Conservation (phyloP, 2,113 vertebrate species). For the Melanotaenia duboulayi region DNA sequence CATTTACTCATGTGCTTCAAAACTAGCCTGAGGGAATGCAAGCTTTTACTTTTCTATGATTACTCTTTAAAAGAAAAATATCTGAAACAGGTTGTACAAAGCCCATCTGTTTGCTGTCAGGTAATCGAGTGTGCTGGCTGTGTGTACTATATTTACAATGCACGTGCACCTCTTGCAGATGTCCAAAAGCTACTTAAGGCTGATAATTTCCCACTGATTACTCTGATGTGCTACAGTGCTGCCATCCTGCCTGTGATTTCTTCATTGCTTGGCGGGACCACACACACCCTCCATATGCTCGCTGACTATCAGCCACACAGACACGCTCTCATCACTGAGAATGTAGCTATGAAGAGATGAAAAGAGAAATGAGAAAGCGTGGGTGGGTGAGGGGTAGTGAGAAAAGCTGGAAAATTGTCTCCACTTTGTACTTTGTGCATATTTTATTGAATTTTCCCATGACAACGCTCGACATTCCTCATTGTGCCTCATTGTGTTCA, state of each 20-base stretch:
- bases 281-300: slow-evolving; percentile 71
- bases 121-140: slow-evolving; percentile 31
- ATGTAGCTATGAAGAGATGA: slow-evolving; percentile 54
- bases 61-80: slow-evolving; percentile 49
- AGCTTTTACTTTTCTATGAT: slow-evolving; percentile 57
- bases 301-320: slow-evolving; percentile 55
- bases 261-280: slow-evolving; percentile 69
- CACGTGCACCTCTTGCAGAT: slow-evolving; percentile 56
- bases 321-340: slow-evolving; percentile 47
- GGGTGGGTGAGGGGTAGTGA: slow-evolving; percentile 5
- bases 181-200: slow-evolving; percentile 75
- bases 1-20: slow-evolving; percentile 38
- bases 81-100: slow-evolving; percentile 49
- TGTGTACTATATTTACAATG: slow-evolving; percentile 29
- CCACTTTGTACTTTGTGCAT: slow-evolving; percentile 73
- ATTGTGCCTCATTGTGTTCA: slow-evolving; percentile 54
- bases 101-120: slow-evolving; percentile 73
- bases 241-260: slow-evolving; percentile 63
- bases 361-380: slow-evolving; percentile 51
- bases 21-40: slow-evolving; percentile 12
- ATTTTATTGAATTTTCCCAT: slow-evolving; percentile 68
- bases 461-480: slow-evolving; percentile 61
- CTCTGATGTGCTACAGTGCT: slow-evolving; percentile 63
- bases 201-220: slow-evolving; percentile 74
- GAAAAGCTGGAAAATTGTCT: slow-evolving; percentile 52